These are phyloP conservation scores for Riptortus pedestris DNA, from an alignment of 1,140 invertebrate species.

Conservation along the genomic window DNA sequence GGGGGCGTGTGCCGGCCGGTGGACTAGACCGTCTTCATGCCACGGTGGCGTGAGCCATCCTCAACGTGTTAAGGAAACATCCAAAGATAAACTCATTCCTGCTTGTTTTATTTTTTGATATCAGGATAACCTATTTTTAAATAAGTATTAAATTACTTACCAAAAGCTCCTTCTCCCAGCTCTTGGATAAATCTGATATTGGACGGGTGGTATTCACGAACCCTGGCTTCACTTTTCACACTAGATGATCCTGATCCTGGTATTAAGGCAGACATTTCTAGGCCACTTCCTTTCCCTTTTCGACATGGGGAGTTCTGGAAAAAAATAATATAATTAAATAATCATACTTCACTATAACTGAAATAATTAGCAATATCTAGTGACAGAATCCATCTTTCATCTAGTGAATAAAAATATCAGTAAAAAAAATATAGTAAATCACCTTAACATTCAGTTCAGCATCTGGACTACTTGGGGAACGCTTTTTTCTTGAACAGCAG, in stretches of 20 bases:
- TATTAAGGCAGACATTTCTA: slow-evolving; percentile 39
- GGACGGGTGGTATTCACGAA: slow-evolving; percentile 52
- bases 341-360: not conserved
- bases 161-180: slow-evolving; percentile 91
- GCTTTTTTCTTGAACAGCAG: slow-evolving; percentile 37
- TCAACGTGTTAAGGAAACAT: no score
- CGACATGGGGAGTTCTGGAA: slow-evolving; percentile 31
- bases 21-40: no score
- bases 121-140: no score
- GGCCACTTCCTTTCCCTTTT: slow-evolving; percentile 42
- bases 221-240: slow-evolving; percentile 33
- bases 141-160: slow-evolving; percentile 49
- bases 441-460: not conserved
- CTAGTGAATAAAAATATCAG: not conserved
- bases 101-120: no score
- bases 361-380: not conserved
- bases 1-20: no score
- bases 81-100: no score
- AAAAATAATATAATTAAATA: slow-evolving; percentile 27
- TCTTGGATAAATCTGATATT: slow-evolving; percentile 82
- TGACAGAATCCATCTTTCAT: not conserved
- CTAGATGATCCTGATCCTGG: slow-evolving; percentile 33
- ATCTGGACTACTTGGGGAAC: slow-evolving; percentile 12
- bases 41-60: no score
- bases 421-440: not conserved